Base-by-base conservation (phyloP, 1,140 invertebrate genomes). In the Epicauta chinensis region DNA sequence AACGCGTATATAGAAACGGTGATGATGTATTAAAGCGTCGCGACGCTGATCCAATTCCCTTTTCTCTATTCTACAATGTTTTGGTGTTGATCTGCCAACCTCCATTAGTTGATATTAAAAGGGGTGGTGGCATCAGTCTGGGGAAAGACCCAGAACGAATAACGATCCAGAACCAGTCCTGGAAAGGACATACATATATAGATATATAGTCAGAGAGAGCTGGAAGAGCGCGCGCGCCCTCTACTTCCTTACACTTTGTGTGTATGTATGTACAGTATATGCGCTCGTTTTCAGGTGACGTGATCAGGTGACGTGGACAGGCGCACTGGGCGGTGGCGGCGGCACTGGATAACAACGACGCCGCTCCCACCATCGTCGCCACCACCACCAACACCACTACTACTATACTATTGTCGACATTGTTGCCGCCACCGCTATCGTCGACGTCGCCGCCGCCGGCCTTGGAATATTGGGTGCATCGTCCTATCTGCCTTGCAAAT, bases 401-500 rank as follows among this genome's bases (percentile, higher is more conserved):
- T 7, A 23, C 23, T 23, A n/a, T n/a, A n/a, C n/a, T n/a, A n/a
- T n/a, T n/a, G n/a, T 30, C 10, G 29, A 5, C 29, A 14, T 47
- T 36, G 44, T 34, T 16, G 30, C 35, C 42, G 46, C 54, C 51
- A 32, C 53, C 37, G 59, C 56, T 53, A 38, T 52, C 60, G 55
- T 36, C 53, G 37, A 41, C 34, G 41, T 46, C 47, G 40, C 29
- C 51, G 16, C 40, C 23, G 49, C 29, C 50, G 63, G 57, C 63
- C 61, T 63, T 63, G 61, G 55, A 43, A 49, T 16, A 34, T 31
- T 53, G 54, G 60, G 60, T 65, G 66, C 66, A 67, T 64, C 63
- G 57, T 35, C 64, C 61, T 58, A 65, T 68, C 65, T 67, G 66
- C 64, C 65, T 66, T 66, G 65, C 65, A 68, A 68, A 68, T 68